Conservation (phyloP, 2,797 vertebrate genomes). For the Rallus crepitans region DNA sequence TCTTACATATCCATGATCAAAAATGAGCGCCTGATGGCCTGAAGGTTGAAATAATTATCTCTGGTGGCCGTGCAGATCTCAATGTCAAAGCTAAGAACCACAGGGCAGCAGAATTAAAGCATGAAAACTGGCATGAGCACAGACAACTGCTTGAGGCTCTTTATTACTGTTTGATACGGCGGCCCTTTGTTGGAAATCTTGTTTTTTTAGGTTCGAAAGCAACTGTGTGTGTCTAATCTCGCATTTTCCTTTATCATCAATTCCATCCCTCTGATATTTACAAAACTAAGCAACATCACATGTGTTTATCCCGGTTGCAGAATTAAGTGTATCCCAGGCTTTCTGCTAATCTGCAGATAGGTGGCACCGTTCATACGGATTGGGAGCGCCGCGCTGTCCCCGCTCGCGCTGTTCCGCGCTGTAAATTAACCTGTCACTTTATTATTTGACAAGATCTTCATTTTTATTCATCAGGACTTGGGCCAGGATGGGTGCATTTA, state of each 20-base stretch:
- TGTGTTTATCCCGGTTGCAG: slow-evolving; percentile 82
- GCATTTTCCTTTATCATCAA: slow-evolving; percentile 89
- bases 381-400: slow-evolving; percentile 77
- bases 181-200: slow-evolving; percentile 87
- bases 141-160: slow-evolving; percentile 88
- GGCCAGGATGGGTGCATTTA: slow-evolving; percentile 85
- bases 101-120: slow-evolving; percentile 88
- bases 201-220: slow-evolving; percentile 82
- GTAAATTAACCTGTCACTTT: slow-evolving; percentile 94
- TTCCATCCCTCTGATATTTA: slow-evolving; percentile 90
- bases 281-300: slow-evolving; percentile 84
- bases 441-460: slow-evolving; percentile 92
- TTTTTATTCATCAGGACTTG: slow-evolving; percentile 91
- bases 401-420: slow-evolving; percentile 80
- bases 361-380: slow-evolving; percentile 95
- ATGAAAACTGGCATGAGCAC: slow-evolving; percentile 90
- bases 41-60: slow-evolving; percentile 91
- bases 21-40: slow-evolving; percentile 85
- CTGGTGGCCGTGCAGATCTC: slow-evolving; percentile 86
- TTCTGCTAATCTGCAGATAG: slow-evolving; percentile 90
- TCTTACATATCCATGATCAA: slow-evolving; percentile 88
- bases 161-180: slow-evolving; percentile 90
- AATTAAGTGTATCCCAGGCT: slow-evolving; percentile 73
- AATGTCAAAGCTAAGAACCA: slow-evolving; percentile 88
- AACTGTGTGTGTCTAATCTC: slow-evolving; percentile 90